phyloP scores from a whole-genome alignment of 2,113 vertebrate genomes.

The Hystrix brachyura region DNA sequence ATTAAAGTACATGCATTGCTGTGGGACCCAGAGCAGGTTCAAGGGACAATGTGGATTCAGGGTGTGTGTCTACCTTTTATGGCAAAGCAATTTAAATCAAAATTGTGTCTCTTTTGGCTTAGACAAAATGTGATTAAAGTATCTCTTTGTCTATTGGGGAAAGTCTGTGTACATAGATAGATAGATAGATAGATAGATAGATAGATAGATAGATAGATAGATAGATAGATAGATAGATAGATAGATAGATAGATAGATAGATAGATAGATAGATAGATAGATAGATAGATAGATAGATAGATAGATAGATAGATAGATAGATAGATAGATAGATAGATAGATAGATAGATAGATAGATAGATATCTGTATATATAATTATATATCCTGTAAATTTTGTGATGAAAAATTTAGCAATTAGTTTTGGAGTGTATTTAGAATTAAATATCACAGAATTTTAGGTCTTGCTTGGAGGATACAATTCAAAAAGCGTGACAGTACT shows the following conservation, averaged over 20 bases:
- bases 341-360: not conserved
- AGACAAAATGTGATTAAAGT: not conserved
- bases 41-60: not conserved
- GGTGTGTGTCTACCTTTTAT: not conserved
- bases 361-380: not conserved
- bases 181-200: not conserved
- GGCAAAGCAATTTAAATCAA: not conserved
- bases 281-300: not conserved
- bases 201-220: not conserved
- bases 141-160: not conserved
- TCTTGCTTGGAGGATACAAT: not conserved
- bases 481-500: not conserved
- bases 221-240: not conserved
- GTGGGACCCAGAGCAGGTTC: not conserved
- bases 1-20: not conserved
- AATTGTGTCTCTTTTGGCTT: not conserved
- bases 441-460: not conserved
- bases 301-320: not conserved
- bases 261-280: not conserved
- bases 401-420: not conserved
- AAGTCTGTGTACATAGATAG: not conserved
- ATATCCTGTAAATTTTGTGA: not conserved
- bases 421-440: slow-evolving; percentile 20
- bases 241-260: not conserved
- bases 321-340: too few species aligned